Evolutionary conservation across 1,140 invertebrate species (phyloP), one percentile per base, ranked within the genome.

Genomic region (Homarus americanus): DNA sequence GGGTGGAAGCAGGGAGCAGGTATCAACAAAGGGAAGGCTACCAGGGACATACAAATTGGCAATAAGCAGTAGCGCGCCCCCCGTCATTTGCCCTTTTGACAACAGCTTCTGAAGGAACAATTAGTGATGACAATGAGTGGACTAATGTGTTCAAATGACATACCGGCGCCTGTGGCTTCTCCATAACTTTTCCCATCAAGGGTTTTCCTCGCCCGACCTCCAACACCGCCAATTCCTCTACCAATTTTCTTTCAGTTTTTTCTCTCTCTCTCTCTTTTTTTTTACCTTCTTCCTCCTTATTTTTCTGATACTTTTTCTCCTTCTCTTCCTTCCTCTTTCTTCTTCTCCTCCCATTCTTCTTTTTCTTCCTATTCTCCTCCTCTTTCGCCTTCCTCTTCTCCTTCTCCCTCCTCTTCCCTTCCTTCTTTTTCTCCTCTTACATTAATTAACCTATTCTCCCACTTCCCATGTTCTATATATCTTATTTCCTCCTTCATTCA

Each of bases 131-230:
- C 78, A 80, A 80, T 80, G 78, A 80, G 78, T 32, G 78, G 53
- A 80, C 78, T 80, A 80, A 80, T 80, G 78, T 32, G 40, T 80
- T 80, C 78, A 80, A 80, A 80, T 80, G 78, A 80, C 78, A 80
- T 41, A 5, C n/a, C 63, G 28, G 63, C 28, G 63, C 63, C 63
- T 9, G 2, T 32, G 78, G 73, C 78, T 41, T 49, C 78, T 28
- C 28, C 78, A 53, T 80, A 80, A 80, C 78, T 69, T 69, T 69
- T 69, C 28, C 63, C 63, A 69, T 69, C 63, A 69, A 69, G 63
- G 63, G 63, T n/a, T 40, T 34, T 49, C 40, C 76, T 44, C 36
- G n/a, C 9, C 20, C 76, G 24, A 38, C 40, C 24, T 2, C 63
- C 53, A 4, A 4, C 32, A 38, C 10, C 32, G 2, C 72, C 44